These are phyloP conservation scores for Drosophila dunni DNA, from an alignment of 1,140 invertebrate genomes.

Conservation along the genomic window DNA sequence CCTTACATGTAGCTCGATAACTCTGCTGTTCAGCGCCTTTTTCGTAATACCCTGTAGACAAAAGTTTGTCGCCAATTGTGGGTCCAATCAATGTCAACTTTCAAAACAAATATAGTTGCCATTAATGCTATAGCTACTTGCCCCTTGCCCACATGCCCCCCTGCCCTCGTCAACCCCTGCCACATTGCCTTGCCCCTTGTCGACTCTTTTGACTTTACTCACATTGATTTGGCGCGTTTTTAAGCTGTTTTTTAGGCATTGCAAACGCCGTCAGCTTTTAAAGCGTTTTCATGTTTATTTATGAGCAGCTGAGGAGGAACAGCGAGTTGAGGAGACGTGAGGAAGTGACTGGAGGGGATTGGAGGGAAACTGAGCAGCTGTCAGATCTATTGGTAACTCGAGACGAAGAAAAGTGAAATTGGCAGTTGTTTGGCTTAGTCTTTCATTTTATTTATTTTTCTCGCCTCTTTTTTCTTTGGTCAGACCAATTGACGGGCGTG, in stretches of 20 bases:
- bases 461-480: background rate
- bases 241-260: constrained; percentile 69
- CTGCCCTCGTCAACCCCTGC: too few species aligned
- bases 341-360: background rate
- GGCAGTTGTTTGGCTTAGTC: constrained; percentile 35
- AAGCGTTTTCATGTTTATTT: constrained; percentile 79
- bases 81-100: constrained; percentile 82
- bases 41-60: constrained; percentile 42
- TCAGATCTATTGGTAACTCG: constrained; percentile 60
- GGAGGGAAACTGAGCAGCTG: constrained; percentile 51
- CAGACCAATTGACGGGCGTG: constrained; percentile 51
- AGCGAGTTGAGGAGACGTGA: background rate
- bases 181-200: constrained; percentile 6
- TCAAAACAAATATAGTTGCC: constrained; percentile 82
- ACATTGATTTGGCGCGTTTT: constrained; percentile 67
- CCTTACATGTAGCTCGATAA: background rate
- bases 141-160: background rate
- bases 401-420: constrained; percentile 76
- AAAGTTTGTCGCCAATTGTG: constrained; percentile 65
- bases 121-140: constrained; percentile 60
- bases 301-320: constrained; percentile 57
- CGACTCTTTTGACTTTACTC: constrained; percentile 39
- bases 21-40: background rate
- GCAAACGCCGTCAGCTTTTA: constrained; percentile 48
- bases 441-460: background rate